phyloP scores from a whole-genome alignment of 2,113 vertebrate species.

The Paramormyrops kingsleyae region DNA sequence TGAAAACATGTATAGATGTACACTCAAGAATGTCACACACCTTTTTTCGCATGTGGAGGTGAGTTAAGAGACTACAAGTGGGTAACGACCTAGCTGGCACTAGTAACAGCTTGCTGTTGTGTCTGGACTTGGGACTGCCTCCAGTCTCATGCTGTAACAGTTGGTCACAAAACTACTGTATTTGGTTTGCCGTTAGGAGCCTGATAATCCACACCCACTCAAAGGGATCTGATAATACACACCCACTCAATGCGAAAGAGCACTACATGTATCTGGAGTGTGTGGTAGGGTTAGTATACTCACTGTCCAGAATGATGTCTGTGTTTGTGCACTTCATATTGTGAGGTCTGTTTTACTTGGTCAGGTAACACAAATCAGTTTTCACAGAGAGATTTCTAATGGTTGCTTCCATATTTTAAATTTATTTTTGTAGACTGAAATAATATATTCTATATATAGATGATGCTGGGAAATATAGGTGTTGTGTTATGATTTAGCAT shows the following conservation, averaged over 20 bases:
- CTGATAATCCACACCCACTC: neutral
- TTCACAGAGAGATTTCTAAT: neutral
- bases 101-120: neutral
- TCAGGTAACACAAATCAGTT: neutral
- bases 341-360: neutral
- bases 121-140: neutral
- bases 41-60: neutral
- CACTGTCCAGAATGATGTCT: neutral
- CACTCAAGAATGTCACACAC: neutral
- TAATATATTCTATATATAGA: neutral
- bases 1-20: neutral
- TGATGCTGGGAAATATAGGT: neutral
- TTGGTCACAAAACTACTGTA: neutral
- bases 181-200: neutral
- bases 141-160: neutral
- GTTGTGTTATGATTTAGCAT: neutral
- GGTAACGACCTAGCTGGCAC: neutral
- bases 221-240: neutral
- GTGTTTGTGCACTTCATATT: neutral
- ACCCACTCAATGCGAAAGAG: neutral
- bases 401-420: neutral
- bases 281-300: neutral
- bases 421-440: neutral
- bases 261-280: neutral
- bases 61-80: neutral